These are phyloP conservation scores for Nerophis ophidion DNA, from an alignment of 2,113 vertebrate genomes.

Conservation along the genomic window DNA sequence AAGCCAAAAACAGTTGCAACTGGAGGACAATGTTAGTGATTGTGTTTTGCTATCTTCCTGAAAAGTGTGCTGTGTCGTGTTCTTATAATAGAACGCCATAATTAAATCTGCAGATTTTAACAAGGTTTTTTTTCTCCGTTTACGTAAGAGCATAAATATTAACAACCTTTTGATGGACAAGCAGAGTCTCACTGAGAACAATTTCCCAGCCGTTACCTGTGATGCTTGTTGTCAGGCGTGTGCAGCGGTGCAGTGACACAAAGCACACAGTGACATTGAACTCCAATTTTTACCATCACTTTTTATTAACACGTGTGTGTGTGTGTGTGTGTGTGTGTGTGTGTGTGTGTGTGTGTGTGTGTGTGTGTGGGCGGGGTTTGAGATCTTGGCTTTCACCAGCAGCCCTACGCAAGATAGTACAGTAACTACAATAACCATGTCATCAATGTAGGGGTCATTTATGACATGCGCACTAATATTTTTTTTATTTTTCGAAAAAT, in stretches of 20 bases:
- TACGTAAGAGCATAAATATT: not conserved
- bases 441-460: no score
- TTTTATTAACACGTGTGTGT: not conserved
- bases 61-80: no score
- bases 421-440: not conserved
- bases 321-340: not conserved
- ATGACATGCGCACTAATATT: no score
- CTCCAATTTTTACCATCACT: not conserved
- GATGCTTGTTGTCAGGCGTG: not conserved
- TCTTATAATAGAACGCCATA: not conserved
- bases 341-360: no score
- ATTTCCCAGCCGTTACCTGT: not conserved
- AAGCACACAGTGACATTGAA: no score
- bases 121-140: not conserved
- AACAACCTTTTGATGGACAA: slow-evolving; percentile 18
- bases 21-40: no score
- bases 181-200: not conserved
- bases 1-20: no score
- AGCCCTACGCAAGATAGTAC: no score
- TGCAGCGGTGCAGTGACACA: not conserved
- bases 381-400: not conserved
- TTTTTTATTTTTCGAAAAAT: no score
- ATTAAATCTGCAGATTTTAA: no score
- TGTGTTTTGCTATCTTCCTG: no score
- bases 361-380: no score